Evolutionary conservation across 2,888 invertebrate genomes (phyloP), one percentile per base, ranked within the genome.

Genomic region (Ectemnius cavifrons): DNA sequence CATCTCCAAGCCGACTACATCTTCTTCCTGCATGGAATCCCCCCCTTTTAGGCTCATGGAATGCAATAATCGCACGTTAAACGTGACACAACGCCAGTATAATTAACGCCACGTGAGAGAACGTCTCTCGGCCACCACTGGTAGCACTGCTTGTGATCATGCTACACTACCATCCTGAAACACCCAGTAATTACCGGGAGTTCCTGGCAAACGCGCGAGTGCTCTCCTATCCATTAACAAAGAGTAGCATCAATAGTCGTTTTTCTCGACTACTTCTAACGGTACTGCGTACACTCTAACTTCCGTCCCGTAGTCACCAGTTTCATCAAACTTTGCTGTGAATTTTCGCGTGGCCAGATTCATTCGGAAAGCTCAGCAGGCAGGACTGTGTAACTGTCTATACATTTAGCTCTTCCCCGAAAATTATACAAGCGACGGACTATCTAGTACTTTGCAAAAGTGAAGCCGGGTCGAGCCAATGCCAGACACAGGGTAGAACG

Each of bases 11-110:
- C 23, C 2, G 23, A 2, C 49, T 37, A 46, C 77, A 68, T 75
- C 77, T 77, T 77, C 75, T 68, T 77, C 75, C 71, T 65, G 57
- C 67, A 59, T 56, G 8, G n/a, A 64, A 63, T 70, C 69, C 63
- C 63, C 63, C 2, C 52, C 14, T 11, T 45, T 49, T 6, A 6
- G 37, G 37, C 37, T 8, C 70, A 58, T 58, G 63, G 65, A 80
- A 70, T 80, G 75, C 70, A 80, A 80, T 80, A 80, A 80, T 71
- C 74, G 75, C 72, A 76, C 67, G 70, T 80, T 80, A 77, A 80
- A 63, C 77, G 70, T 56, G 59, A 73, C 71, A 69, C 62, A 72
- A 61, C 66, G 69, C 47, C 64, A 28, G 67, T 71, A 80, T 80
- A 77, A 77, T 80, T 80, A 80, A 72, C 72, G 75, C 28, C 66